Evolutionary conservation across 2,113 vertebrate species (phyloP).

Genomic region (Tangachromis dhanisi): DNA sequence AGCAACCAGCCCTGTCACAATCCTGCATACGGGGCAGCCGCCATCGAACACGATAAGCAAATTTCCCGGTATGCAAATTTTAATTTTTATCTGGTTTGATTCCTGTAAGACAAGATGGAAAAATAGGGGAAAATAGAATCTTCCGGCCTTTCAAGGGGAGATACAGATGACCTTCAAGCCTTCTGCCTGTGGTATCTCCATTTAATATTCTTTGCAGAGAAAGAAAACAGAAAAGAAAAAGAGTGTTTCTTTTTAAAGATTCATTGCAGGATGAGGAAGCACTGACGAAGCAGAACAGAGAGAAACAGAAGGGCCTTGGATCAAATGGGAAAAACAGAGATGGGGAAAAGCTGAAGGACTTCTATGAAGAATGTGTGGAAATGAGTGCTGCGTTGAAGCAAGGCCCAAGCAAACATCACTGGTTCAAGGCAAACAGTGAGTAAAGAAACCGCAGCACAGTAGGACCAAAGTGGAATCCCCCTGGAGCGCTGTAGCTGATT

Average conservation of each 20-base stretch:
- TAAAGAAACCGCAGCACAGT: conserved; percentile 42
- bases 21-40: not conserved
- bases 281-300: conserved; percentile 50
- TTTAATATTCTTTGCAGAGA: not conserved
- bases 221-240: not conserved
- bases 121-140: not conserved
- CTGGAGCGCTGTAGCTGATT: conserved; percentile 44
- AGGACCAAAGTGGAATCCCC: conserved; percentile 37
- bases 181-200: conserved; percentile 15
- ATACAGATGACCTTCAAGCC: not conserved
- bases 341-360: conserved; percentile 63
- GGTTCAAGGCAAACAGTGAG: conserved; percentile 75
- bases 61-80: conserved; percentile 31
- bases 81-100: not conserved
- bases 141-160: not conserved
- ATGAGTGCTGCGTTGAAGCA: conserved; percentile 58
- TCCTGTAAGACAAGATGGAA: not conserved
- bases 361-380: conserved; percentile 72
- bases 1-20: not conserved
- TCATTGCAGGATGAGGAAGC: conserved; percentile 56
- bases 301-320: conserved; percentile 33
- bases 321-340: conserved; percentile 61
- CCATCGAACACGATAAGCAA: not conserved
- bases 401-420: conserved; percentile 66
- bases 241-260: conserved; percentile 52